A percentile compares a stretch with the other conserved stretches of the same genome.
These are phyloP conservation scores for Xenotilapia longispinis DNA, from an alignment of 2,113 vertebrate species.

Conservation along the genomic window DNA sequence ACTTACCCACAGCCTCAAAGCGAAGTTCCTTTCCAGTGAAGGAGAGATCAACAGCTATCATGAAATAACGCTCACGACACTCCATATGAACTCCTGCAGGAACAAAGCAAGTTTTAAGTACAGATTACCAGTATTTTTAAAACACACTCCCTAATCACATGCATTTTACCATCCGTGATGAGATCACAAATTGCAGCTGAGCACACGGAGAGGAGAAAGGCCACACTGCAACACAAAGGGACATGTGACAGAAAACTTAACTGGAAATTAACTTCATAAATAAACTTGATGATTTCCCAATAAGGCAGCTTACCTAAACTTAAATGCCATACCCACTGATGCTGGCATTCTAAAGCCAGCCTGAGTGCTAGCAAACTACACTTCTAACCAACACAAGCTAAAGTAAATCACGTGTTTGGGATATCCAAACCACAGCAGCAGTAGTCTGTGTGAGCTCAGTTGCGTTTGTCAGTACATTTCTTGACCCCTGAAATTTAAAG, in stretches of 20 bases:
- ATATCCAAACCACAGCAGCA: not conserved
- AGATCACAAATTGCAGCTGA: not conserved
- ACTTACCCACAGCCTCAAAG: constrained; percentile 54
- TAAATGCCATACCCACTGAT: constrained; percentile 22
- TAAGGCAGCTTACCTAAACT: not conserved
- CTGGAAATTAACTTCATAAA: not conserved
- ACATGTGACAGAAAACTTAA: not conserved
- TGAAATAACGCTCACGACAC: constrained; percentile 26
- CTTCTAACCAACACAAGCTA: not conserved
- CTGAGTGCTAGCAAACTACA: constrained; percentile 25
- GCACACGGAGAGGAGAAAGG: not conserved
- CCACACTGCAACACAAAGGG: not conserved
- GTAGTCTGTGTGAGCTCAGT: not conserved
- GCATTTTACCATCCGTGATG: not conserved
- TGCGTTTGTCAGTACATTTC: not conserved
- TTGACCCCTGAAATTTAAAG: not conserved
- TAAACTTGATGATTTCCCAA: accelerated
- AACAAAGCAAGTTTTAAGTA: not conserved
- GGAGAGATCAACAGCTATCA: constrained; percentile 1
- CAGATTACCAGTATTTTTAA: not conserved
- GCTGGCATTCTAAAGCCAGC: constrained; percentile 38
- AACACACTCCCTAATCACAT: accelerated
- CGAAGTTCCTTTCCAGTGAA: not conserved
- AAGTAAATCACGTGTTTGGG: accelerated
- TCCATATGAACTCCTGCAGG: not conserved